Evolutionary conservation across 2,797 vertebrate genomes (phyloP).

Genomic region (Pangasius djambal): DNA sequence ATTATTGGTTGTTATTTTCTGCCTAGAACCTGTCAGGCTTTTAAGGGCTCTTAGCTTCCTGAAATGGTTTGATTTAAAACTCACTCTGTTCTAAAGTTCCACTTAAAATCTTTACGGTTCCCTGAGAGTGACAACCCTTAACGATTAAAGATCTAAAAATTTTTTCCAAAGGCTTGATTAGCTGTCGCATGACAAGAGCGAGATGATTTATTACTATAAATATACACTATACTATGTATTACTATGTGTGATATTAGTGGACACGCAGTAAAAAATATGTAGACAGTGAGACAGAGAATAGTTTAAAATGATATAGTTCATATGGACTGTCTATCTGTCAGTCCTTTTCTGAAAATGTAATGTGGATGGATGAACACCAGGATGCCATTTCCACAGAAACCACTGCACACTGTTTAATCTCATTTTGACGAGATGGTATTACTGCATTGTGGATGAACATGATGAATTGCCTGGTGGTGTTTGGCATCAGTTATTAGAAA

Average conservation of each 20-base stretch:
- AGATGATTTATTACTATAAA: not conserved
- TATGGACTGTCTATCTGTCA: slow-evolving; percentile 1
- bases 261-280: not conserved
- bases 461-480: slow-evolving; percentile 50
- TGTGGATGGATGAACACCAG: slow-evolving; percentile 35
- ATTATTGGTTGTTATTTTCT: not conserved
- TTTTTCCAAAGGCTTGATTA: not conserved
- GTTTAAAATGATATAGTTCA: not conserved
- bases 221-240: no score
- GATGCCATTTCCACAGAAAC: slow-evolving; percentile 25
- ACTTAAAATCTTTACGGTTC: not conserved
- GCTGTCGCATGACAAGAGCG: not conserved
- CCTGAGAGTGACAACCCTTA: not conserved
- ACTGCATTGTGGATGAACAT: slow-evolving; percentile 33
- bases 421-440: slow-evolving; percentile 21
- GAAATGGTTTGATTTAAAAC: no score
- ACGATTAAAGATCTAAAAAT: not conserved
- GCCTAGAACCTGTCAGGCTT: no score
- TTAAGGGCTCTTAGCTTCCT: no score
- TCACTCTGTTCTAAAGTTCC: not conserved
- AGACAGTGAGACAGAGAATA: not conserved
- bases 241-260: not conserved
- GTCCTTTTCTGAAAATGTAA: slow-evolving; percentile 30
- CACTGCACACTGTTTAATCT: slow-evolving; percentile 18
- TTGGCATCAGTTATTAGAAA: slow-evolving; percentile 38